Percentiles rank a stretch among this genome's conserved stretches.
Evolutionary conservation across 2,113 vertebrate genomes (phyloP).

Genomic region (Mustela lutreola): DNA sequence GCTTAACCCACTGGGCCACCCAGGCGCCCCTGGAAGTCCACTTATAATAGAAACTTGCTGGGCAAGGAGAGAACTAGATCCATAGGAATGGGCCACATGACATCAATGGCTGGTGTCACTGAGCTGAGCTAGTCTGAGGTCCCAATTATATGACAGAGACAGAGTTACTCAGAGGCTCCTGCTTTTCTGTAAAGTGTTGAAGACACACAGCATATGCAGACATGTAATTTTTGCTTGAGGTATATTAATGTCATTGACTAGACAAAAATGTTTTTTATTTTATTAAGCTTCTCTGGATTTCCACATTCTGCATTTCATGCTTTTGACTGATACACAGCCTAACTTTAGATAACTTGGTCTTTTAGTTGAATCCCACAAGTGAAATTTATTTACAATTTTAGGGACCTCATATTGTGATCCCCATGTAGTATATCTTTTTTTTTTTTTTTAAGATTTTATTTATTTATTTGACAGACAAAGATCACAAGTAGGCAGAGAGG

Average conservation of each 20-base stretch:
- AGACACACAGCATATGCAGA: background rate
- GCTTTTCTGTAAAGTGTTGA: background rate
- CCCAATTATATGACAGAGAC: background rate
- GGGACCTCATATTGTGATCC: background rate
- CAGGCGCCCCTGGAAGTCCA: background rate
- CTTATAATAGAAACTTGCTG: slow-evolving; percentile 11
- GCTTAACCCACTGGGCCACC: too few species aligned
- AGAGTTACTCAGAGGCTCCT: background rate
- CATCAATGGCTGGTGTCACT: background rate
- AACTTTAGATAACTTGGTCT: background rate
- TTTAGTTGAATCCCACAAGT: background rate
- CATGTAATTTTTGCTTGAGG: background rate
- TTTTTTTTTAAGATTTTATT: too few species aligned
- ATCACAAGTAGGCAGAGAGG: too few species aligned
- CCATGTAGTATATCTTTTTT: too few species aligned
- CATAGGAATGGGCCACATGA: background rate
- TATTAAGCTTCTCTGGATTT: slow-evolving; percentile 3
- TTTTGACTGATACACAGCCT: background rate
- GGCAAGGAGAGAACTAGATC: background rate
- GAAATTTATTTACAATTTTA: background rate
- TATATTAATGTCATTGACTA: background rate
- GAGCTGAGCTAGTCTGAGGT: background rate
- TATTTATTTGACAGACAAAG: too few species aligned
- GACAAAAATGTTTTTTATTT: background rate
- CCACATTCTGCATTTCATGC: background rate